Evolutionary conservation across 1,140 invertebrate genomes (phyloP).

Genomic region (Trichogramma pretiosum): DNA sequence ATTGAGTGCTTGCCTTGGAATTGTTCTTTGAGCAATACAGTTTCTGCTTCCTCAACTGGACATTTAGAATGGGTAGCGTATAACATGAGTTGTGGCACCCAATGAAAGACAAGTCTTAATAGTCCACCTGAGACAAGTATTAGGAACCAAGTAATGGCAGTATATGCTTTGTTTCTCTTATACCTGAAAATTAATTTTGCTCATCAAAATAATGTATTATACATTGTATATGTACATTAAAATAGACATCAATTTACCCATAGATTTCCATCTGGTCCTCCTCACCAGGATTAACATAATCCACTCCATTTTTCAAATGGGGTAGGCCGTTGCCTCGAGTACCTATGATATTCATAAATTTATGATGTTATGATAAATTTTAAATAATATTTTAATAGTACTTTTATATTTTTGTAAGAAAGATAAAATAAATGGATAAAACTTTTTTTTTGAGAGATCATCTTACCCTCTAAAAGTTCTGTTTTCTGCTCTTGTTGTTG

Average conservation of each 20-base stretch:
- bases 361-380: not conserved
- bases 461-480: constrained; percentile 43
- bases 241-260: constrained; percentile 34
- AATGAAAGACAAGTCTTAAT: constrained; percentile 58
- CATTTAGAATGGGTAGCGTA: constrained; percentile 51
- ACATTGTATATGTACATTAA: not conserved
- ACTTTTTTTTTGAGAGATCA: not conserved
- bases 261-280: constrained; percentile 63
- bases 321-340: constrained; percentile 36
- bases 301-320: constrained; percentile 41
- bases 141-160: constrained; percentile 50
- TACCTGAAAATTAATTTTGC: constrained; percentile 51
- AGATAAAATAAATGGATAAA: not conserved
- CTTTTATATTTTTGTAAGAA: not conserved
- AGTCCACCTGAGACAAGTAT: constrained; percentile 52
- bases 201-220: not conserved
- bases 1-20: constrained; percentile 50
- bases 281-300: constrained; percentile 55
- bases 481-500: constrained; percentile 41
- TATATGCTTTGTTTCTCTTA: constrained; percentile 38
- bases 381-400: not conserved
- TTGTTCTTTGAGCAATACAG: constrained; percentile 52
- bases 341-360: constrained; percentile 35
- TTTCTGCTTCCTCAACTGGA: constrained; percentile 49
- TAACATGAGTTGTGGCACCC: constrained; percentile 57